phyloP scores from a whole-genome alignment of 2,888 invertebrate species.

The Drosophila basisetae region DNA sequence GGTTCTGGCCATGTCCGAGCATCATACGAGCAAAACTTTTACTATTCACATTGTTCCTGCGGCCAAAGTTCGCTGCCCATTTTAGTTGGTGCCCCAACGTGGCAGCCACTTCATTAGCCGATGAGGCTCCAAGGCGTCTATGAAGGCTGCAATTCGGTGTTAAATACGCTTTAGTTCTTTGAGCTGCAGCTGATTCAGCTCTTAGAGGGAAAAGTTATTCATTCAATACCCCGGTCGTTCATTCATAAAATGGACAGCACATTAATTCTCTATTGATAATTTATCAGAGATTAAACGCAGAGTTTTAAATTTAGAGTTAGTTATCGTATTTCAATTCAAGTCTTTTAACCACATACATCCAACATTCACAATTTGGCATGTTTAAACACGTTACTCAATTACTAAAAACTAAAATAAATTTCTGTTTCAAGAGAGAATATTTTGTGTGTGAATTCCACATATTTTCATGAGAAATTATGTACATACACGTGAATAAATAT shows the following conservation, averaged over 20 bases:
- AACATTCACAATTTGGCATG: neutral
- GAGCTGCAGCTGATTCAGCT: conserved; percentile 9
- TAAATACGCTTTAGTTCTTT: conserved; percentile 2
- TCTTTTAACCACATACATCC: too few relatives aligned
- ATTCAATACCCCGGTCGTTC: neutral
- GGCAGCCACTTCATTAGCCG: conserved; percentile 66
- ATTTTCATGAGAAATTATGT: conserved; percentile 3
- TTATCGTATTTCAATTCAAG: neutral
- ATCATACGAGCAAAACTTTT: conserved; percentile 66
- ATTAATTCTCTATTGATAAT: conserved; percentile 1
- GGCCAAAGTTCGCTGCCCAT: conserved; percentile 49
- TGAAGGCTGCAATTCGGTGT: conserved; percentile 1
- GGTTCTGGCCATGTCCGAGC: conserved; percentile 33
- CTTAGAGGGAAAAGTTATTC: neutral
- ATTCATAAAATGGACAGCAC: conserved; percentile 9
- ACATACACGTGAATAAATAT: conserved; percentile 4
- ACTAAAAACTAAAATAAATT: neutral
- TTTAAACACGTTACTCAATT: neutral
- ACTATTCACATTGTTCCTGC: conserved; percentile 69
- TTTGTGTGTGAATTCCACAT: neutral
- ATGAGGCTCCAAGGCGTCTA: conserved; percentile 30
- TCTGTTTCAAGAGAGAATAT: neutral
- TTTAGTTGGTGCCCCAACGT: conserved; percentile 13
- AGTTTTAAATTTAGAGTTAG: neutral
- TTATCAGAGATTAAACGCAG: neutral